Conservation (phyloP, 2,113 vertebrate genomes). For the Bos javanicus region DNA sequence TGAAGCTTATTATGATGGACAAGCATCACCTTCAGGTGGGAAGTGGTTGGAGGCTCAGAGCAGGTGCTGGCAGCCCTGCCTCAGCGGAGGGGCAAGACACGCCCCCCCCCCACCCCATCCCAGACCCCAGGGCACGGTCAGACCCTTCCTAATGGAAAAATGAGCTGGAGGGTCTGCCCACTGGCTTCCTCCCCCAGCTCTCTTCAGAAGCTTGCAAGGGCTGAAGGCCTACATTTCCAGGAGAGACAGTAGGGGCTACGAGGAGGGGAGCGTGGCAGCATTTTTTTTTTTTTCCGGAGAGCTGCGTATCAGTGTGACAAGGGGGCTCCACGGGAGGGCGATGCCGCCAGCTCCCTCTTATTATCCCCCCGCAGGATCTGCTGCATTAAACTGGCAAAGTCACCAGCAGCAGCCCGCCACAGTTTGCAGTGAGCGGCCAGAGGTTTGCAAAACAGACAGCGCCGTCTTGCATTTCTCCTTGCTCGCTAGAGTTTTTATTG, state of each 20-base stretch:
- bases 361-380: background rate
- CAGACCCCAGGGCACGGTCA: background rate
- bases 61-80: background rate
- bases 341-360: background rate
- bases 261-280: background rate
- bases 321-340: background rate
- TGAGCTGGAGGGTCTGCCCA: background rate
- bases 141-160: background rate
- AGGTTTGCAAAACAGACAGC: background rate
- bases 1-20: background rate
- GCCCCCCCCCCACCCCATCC: too few species aligned
- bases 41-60: too few species aligned
- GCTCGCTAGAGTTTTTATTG: background rate
- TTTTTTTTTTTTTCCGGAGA: background rate
- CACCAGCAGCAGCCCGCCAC: background rate
- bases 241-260: rapidly evolving
- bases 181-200: background rate
- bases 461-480: background rate
- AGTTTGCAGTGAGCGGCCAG: background rate
- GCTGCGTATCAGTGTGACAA: background rate
- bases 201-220: background rate
- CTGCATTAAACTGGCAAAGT: background rate
- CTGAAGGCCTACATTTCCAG: background rate
- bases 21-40: background rate
- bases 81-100: background rate